Conservation (phyloP, 2,888 invertebrate species). For the Perizoma affinitatum region DNA sequence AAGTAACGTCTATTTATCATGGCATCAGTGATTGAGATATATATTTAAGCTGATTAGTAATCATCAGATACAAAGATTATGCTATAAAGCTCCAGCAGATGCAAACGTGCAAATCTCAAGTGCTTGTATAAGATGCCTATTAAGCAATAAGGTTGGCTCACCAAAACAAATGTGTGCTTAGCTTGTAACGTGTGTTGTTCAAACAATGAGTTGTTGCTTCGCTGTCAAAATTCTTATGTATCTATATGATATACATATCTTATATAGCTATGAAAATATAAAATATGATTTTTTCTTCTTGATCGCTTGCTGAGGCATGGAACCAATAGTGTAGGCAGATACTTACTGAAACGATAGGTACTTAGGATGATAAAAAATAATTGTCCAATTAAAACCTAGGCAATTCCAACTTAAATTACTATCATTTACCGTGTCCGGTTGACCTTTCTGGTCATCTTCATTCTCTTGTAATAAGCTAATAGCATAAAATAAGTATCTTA, state of each 20-base stretch:
- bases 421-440: constrained; percentile 17
- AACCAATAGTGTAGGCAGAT: no score
- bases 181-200: constrained; percentile 13
- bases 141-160: constrained; percentile 19
- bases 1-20: no score
- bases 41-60: no score
- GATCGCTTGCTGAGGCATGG: no score
- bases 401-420: constrained; percentile 21
- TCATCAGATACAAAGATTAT: no score
- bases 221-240: neutral
- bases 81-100: neutral
- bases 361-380: constrained; percentile 2
- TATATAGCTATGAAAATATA: no score
- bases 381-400: constrained; percentile 17
- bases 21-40: no score
- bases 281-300: no score
- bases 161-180: constrained; percentile 28
- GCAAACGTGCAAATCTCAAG: neutral
- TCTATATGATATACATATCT: no score
- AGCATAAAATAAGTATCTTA: constrained; percentile 1
- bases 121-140: constrained; percentile 6
- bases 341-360: no score
- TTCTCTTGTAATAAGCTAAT: constrained; percentile 13
- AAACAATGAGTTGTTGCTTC: constrained; percentile 1
- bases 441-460: constrained; percentile 23